Conservation (phyloP, 23 tunicate species). For the Styela clava region DNA sequence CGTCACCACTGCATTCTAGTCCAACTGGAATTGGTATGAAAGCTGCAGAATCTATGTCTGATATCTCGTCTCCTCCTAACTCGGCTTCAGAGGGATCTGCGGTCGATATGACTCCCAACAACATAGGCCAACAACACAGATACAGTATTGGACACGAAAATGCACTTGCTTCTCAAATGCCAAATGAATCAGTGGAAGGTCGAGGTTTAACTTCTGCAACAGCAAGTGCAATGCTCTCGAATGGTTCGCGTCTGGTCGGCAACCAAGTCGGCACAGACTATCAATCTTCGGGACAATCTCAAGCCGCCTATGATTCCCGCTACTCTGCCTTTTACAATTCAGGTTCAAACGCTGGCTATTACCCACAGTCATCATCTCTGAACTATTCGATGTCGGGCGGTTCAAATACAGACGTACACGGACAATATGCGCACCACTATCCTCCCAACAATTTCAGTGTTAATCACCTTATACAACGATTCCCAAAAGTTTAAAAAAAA, state of each 20-base stretch:
- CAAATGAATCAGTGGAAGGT: neutral
- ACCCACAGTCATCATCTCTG: slow-evolving; percentile 16
- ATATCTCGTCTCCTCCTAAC: slow-evolving; percentile 2
- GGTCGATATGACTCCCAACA: slow-evolving; percentile 16
- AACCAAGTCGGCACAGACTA: slow-evolving; percentile 1
- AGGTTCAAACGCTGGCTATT: slow-evolving; percentile 24
- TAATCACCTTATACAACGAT: slow-evolving; percentile 66
- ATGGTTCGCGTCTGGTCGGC: slow-evolving; percentile 6
- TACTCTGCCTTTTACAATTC: slow-evolving; percentile 24
- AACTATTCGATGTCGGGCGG: slow-evolving; percentile 23
- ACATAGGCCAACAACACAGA: slow-evolving; percentile 23
- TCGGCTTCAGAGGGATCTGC: slow-evolving; percentile 24
- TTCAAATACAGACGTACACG: slow-evolving; percentile 7
- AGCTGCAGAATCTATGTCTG: neutral
- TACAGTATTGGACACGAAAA: slow-evolving; percentile 21
- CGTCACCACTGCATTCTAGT: slow-evolving; percentile 30
- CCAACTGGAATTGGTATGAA: slow-evolving; percentile 11
- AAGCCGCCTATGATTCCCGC: slow-evolving; percentile 17
- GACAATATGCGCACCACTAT: slow-evolving; percentile 26
- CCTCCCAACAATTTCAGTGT: slow-evolving; percentile 57
- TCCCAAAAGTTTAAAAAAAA: slow-evolving; percentile 51
- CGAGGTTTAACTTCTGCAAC: neutral
- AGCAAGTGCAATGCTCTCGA: slow-evolving; percentile 25
- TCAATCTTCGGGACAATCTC: slow-evolving; percentile 16
- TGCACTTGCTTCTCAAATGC: neutral